phyloP scores from a whole-genome alignment of 1,140 invertebrate species.

The Caenorhabditis latens region DNA sequence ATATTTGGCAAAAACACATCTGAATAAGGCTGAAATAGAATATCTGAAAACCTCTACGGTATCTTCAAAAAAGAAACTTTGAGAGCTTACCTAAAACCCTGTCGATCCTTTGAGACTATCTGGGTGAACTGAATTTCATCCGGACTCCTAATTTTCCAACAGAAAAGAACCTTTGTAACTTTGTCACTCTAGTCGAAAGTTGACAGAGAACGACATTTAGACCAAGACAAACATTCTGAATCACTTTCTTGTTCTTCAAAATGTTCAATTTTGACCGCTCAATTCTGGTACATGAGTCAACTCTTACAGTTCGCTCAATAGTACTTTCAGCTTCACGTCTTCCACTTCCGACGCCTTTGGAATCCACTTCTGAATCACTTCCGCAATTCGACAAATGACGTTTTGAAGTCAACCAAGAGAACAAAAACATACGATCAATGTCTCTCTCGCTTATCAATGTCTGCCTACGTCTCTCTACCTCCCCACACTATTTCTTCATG shows the following conservation, averaged over 20 bases:
- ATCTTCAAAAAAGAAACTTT: too few species aligned
- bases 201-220: too few species aligned
- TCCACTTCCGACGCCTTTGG: background rate
- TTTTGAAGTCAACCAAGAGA: background rate
- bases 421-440: conserved; percentile 35
- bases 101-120: too few species aligned
- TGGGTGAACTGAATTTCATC: too few species aligned
- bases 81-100: too few species aligned
- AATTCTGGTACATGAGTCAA: conserved; percentile 28
- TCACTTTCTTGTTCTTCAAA: background rate
- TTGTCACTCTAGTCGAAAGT: too few species aligned
- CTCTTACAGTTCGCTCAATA: conserved; percentile 13
- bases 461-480: background rate
- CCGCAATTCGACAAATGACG: conserved; percentile 46
- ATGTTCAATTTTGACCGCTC: background rate
- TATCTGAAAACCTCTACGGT: too few species aligned
- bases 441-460: conserved; percentile 21
- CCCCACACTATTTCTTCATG: background rate
- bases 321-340: conserved; percentile 9
- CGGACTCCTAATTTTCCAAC: too few species aligned
- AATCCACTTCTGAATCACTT: conserved; percentile 16
- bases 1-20: too few species aligned
- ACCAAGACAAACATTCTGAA: background rate
- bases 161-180: too few species aligned
- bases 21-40: too few species aligned